Conservation (phyloP, 2,113 vertebrate genomes). For the Hystrix cristata region DNA sequence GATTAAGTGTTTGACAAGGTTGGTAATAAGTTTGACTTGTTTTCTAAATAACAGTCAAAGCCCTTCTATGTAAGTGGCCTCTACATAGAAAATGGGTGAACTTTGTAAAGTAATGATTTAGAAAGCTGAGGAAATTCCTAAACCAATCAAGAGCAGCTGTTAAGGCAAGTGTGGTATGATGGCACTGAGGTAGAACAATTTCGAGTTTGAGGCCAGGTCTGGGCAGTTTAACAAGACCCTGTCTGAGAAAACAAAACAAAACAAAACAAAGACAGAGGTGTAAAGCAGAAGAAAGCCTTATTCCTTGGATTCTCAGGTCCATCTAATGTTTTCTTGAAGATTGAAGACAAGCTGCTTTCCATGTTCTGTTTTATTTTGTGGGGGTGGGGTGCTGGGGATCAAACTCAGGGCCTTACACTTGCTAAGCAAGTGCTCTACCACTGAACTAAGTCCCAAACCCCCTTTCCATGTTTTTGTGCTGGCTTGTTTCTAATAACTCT, state of each 20-base stretch:
- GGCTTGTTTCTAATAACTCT: not conserved
- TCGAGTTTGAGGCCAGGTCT: not conserved
- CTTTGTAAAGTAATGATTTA: constrained; percentile 11
- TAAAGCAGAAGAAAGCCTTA: not conserved
- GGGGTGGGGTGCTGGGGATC: too few relatives aligned
- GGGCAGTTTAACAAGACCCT: not conserved
- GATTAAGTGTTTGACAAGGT: constrained; percentile 35
- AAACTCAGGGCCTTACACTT: too few relatives aligned
- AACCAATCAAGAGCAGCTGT: not conserved
- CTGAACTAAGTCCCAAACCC: too few relatives aligned
- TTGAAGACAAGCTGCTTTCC: not conserved
- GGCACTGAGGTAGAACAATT: not conserved
- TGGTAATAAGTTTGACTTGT: constrained; percentile 17
- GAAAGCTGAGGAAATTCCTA: not conserved
- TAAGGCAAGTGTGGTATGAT: not conserved
- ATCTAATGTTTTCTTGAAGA: not conserved
- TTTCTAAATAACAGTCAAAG: constrained; percentile 2
- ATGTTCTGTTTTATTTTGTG: not conserved
- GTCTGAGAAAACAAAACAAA: not conserved
- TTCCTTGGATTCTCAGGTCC: not conserved
- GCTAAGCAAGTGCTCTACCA: too few relatives aligned
- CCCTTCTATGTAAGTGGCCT: constrained; percentile 10
- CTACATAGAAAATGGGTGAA: not conserved
- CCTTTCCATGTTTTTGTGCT: not conserved
- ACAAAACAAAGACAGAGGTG: not conserved